Base-by-base conservation (phyloP, 2,888 invertebrate genomes). In the Morinoia aosen region DNA sequence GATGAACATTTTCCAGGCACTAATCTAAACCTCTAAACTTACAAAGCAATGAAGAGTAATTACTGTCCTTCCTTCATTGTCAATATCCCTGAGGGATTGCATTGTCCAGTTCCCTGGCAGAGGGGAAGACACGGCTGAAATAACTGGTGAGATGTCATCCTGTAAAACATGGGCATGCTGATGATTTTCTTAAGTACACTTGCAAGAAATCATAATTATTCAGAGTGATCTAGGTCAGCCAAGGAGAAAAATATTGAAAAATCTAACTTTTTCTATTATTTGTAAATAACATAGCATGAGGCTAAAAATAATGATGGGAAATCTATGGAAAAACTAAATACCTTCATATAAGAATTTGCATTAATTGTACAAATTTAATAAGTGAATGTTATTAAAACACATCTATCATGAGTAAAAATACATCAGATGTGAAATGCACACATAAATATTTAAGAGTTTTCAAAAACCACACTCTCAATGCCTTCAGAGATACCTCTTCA, bases 11-110 rank as follows among this genome's bases (percentile, higher is more conserved):
- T 91, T 8, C 25, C n/a, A 76, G 16, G 76, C 76, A 16, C 10
- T 19, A 10, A 76, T 76, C 76, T 76, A 33, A 76, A 33, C 76
- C 76, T 76, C 5, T 61, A n/a, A 90, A 95, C 96, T 96, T 95
- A 95, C 39, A 95, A 95, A 94, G 33, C 56, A 57, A 96, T 97
- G 97, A 95, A 97, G 97, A 12, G 97, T 97, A 14, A 97, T 97
- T 10, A 98, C 97, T 76, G 97, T 97, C 96, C 98, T 97, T 0
- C 98, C 98, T 97, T 98, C 98, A 96, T 97, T 97, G 97, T 98
- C 98, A 76, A 98, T 96, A 12, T 97, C 97, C 88, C 97, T 97
- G 33, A 97, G 96, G 96, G 97, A 97, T 58, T 97, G 97, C 56
- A 96, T 96, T n/a, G 97, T 97, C 96, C 97, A 97, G 56, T 97